Base-by-base conservation (phyloP, 2,888 invertebrate species). In the Rhimphoctona megacephalus region DNA sequence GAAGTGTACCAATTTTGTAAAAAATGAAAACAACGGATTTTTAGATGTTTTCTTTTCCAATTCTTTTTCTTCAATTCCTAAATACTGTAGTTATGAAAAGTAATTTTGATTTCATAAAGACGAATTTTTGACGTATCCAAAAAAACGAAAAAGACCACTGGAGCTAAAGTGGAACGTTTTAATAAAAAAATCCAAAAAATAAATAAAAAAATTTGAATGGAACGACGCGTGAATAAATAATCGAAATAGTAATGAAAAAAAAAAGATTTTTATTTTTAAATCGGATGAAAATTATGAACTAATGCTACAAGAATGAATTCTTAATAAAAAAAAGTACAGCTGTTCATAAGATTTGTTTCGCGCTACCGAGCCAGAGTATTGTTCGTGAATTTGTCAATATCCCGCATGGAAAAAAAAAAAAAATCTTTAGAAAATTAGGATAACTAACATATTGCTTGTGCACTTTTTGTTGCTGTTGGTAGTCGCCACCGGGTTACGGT, bases 381-480 rank as follows among this genome's bases (percentile, higher is more conserved):
- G 49, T 52, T 17, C 25, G 30, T 14, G 11, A 66, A 46, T 9
- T 49, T 64, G 7, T 64, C 64, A 36, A 39, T 49, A 17, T 54
- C 43, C 33, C 43, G 64, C 43, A 77, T 46, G 33, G 19, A 69
- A 43, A 11, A 54, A 67, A 17, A n/a, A 46, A 30, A 70, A 0
- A 54, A 39, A 57, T 57, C 86, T 30, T 61, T 61, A 61, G 61
- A 30, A 25, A 61, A 89, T 89, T 91, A 90, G 89, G 85, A 86
- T 89, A 89, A 92, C 90, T 89, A 91, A 91, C 88, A 88, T 54
- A 73, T 90, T 90, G 92, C 91, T 91, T 93, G 90, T 92, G 91
- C 91, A 91, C 89, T 89, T 85, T 89, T 89, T 91, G 87, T 90
- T 91, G 87, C 88, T 87, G 86, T 90, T 90, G 89, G 88, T 92